Evolutionary conservation across 2,797 vertebrate species (phyloP).

Genomic region (Amphiprion clarkii): DNA sequence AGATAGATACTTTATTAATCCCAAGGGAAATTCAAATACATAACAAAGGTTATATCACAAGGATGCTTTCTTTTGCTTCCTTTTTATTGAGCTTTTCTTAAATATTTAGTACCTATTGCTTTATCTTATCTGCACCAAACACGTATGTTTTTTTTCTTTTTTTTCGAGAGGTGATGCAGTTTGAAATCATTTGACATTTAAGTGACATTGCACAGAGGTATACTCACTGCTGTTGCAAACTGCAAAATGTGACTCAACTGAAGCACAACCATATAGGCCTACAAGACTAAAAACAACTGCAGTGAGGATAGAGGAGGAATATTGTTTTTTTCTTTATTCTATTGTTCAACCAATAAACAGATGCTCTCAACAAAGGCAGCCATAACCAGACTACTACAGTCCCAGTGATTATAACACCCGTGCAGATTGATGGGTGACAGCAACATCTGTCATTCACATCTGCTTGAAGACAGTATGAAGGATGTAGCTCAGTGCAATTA

Average conservation of each 20-base stretch:
- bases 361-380: neutral
- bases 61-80: constrained; percentile 41
- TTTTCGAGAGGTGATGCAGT: neutral
- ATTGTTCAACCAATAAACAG: neutral
- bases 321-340: neutral
- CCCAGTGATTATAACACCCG: neutral
- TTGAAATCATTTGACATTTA: too few relatives aligned
- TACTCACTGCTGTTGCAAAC: too few relatives aligned
- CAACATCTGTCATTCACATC: constrained; percentile 48
- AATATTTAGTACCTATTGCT: constrained; percentile 22
- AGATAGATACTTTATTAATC: too few relatives aligned
- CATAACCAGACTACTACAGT: neutral
- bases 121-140: constrained; percentile 29
- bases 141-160: constrained; percentile 25
- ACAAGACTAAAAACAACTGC: too few relatives aligned
- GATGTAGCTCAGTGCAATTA: neutral
- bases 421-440: constrained; percentile 14
- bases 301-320: neutral
- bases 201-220: too few relatives aligned
- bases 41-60: constrained; percentile 38
- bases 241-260: neutral
- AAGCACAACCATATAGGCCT: neutral
- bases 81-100: constrained; percentile 32
- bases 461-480: constrained; percentile 22
- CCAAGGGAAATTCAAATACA: too few relatives aligned